A percentile compares a stretch with the other conserved stretches of the same genome.
phyloP scores from a whole-genome alignment of 92 coral and sea anemone species.

The Phenganax subtilis region DNA sequence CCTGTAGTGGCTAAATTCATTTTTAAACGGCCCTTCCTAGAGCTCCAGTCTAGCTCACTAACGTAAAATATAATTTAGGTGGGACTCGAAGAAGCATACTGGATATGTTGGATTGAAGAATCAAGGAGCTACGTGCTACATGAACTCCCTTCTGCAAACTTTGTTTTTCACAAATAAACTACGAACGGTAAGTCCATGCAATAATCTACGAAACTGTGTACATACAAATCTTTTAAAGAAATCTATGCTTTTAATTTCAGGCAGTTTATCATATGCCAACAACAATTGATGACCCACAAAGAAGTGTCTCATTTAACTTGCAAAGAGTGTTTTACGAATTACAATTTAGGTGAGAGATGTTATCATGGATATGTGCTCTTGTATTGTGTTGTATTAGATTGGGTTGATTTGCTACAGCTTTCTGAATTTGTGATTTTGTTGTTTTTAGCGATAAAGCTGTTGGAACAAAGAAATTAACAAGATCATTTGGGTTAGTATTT shows the following conservation, averaged over 20 bases:
- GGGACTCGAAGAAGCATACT: constrained; percentile 99
- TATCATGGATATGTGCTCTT: too few species aligned
- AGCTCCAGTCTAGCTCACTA: too few species aligned
- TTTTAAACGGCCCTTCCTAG: too few species aligned
- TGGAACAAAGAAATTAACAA: constrained; percentile 92
- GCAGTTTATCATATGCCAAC: constrained; percentile 99
- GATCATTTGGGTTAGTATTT: constrained; percentile 75
- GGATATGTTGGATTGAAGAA: constrained; percentile 97
- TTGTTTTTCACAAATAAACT: constrained; percentile 83
- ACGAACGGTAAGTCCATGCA: constrained; percentile 58
- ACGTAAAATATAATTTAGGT: constrained; percentile 43
- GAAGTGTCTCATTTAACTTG: constrained; percentile 90
- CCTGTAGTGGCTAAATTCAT: too few species aligned
- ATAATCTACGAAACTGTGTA: neutral
- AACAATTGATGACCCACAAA: constrained; percentile 91
- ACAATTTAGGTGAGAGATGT: constrained; percentile 68
- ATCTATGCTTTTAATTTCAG: constrained; percentile 33
- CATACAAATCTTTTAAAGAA: neutral
- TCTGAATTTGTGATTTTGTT: neutral
- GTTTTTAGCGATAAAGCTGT: constrained; percentile 89
- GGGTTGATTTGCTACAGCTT: neutral
- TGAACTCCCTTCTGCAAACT: constrained; percentile 93
- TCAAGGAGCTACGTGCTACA: constrained; percentile 98
- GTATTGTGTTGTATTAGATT: neutral
- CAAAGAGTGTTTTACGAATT: constrained; percentile 95